These are phyloP conservation scores for Rhabdomys dilectus DNA, from an alignment of 2,113 vertebrate genomes.

Conservation along the genomic window DNA sequence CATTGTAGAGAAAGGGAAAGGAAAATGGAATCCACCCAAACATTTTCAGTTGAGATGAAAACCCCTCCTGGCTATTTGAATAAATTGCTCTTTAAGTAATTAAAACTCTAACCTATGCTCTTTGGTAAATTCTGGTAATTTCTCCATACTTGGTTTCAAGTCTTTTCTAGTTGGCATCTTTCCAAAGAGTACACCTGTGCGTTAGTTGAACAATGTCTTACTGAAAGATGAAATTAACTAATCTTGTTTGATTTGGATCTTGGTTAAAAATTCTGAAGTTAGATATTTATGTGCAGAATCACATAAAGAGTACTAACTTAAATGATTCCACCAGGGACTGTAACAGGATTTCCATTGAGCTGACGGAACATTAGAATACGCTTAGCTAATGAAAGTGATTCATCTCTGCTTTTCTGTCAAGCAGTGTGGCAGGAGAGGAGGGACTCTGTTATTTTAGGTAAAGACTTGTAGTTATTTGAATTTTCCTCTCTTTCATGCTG, in stretches of 20 bases:
- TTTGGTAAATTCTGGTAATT: conserved; percentile 83
- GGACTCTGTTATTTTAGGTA: conserved; percentile 54
- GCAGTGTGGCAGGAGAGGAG: neutral
- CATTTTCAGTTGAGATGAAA: conserved; percentile 81
- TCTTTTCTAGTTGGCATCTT: conserved; percentile 82
- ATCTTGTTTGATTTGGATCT: conserved; percentile 85
- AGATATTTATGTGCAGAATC: conserved; percentile 56
- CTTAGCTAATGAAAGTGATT: conserved; percentile 78
- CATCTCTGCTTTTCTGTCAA: conserved; percentile 77
- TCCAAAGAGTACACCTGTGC: conserved; percentile 86
- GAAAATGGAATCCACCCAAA: conserved; percentile 77
- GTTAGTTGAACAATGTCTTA: conserved; percentile 83
- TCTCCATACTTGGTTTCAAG: conserved; percentile 80
- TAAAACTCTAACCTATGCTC: conserved; percentile 83
- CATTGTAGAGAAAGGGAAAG: conserved; percentile 77
- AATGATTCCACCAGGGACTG: conserved; percentile 69
- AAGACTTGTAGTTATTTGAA: conserved; percentile 47
- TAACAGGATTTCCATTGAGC: conserved; percentile 74
- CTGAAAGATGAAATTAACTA: conserved; percentile 84
- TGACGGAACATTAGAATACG: conserved; percentile 73
- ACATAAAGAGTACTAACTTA: conserved; percentile 74
- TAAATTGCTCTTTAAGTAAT: conserved; percentile 81
- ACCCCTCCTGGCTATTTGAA: conserved; percentile 75
- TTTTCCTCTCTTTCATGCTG: conserved; percentile 49
- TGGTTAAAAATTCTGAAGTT: conserved; percentile 77